These are phyloP conservation scores for Papilio aristodemus DNA, from an alignment of 1,140 invertebrate genomes.

Conservation along the genomic window DNA sequence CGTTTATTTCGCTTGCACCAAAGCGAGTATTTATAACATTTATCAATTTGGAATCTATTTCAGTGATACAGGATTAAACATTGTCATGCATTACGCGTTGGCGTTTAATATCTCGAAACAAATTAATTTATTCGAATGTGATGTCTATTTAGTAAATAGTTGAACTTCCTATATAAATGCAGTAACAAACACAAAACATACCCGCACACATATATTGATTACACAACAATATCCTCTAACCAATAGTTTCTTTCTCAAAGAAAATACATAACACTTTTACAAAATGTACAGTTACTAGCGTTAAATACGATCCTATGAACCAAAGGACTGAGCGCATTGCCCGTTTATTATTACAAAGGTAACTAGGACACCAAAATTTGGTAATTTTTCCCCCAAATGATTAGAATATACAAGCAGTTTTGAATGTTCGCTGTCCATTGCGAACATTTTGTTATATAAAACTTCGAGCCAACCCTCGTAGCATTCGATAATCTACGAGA, in stretches of 20 bases:
- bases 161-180: too few species aligned
- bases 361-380: too few species aligned
- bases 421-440: background rate
- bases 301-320: too few species aligned
- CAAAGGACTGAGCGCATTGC: too few species aligned
- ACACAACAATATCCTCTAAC: too few species aligned
- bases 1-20: background rate
- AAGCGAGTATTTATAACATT: background rate
- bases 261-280: too few species aligned
- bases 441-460: background rate
- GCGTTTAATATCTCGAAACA: background rate
- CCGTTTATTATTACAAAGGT: too few species aligned
- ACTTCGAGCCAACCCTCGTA: background rate
- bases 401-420: background rate
- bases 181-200: too few species aligned
- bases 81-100: background rate
- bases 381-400: background rate
- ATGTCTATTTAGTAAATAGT: too few species aligned
- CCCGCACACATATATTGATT: too few species aligned
- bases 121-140: background rate
- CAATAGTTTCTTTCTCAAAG: too few species aligned
- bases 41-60: constrained; percentile 1
- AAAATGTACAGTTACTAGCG: too few species aligned
- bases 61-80: background rate
- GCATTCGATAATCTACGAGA: background rate